These are phyloP conservation scores for Nasalis larvatus DNA, from an alignment of 2,113 vertebrate genomes.

Conservation along the genomic window DNA sequence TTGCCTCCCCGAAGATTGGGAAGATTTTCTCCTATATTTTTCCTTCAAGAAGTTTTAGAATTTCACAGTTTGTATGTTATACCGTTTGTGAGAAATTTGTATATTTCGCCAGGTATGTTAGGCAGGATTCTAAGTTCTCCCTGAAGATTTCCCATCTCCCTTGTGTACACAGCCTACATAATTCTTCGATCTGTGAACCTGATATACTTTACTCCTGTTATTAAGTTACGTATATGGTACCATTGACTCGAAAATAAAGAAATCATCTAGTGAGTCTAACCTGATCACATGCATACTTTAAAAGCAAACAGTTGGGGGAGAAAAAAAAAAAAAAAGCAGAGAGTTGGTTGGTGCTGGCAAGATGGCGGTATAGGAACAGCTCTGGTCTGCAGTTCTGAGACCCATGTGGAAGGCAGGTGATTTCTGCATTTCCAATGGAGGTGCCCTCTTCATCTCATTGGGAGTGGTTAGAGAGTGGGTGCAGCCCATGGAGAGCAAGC, in stretches of 20 bases:
- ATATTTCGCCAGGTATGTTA: background rate
- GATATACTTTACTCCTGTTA: background rate
- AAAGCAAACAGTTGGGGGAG: background rate
- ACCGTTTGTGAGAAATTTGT: background rate
- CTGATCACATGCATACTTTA: background rate
- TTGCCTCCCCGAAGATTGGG: background rate
- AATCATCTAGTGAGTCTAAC: background rate
- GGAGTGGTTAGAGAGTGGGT: too few species aligned
- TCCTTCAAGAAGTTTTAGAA: background rate
- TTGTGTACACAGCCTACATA: background rate
- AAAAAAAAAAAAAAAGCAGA: too few species aligned
- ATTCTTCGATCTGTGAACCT: background rate
- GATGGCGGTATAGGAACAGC: too few species aligned
- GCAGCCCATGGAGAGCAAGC: too few species aligned
- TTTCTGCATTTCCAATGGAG: too few species aligned
- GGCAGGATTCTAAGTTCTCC: background rate
- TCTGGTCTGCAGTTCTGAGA: too few species aligned
- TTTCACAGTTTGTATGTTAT: background rate
- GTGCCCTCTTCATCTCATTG: too few species aligned
- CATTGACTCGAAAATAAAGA: background rate
- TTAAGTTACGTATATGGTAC: background rate
- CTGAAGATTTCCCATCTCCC: background rate
- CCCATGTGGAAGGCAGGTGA: too few species aligned
- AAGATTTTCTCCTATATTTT: background rate
- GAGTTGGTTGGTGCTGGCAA: too few species aligned